A percentile compares a stretch with the other conserved stretches of the same genome.
Conservation (phyloP, 2,113 vertebrate genomes). For the Hemiscyllium ocellatum region DNA sequence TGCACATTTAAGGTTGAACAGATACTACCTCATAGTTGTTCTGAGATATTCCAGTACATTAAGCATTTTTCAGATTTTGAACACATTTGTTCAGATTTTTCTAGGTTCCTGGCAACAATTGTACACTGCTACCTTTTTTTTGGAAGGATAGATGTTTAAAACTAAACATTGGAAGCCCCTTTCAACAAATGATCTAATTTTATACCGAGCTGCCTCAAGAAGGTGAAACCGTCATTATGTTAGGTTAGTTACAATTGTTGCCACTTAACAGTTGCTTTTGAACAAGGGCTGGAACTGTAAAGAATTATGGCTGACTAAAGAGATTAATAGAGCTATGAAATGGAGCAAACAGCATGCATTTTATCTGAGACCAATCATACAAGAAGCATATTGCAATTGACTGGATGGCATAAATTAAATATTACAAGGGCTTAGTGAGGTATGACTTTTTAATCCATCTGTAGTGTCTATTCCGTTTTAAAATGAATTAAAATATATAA, state of each 20-base stretch:
- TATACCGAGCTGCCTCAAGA: not conserved
- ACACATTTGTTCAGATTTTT: not conserved
- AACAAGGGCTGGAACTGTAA: no score
- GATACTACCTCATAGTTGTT: not conserved
- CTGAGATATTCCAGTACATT: not conserved
- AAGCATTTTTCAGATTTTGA: not conserved
- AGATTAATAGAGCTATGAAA: slow-evolving; percentile 36
- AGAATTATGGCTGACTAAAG: not conserved
- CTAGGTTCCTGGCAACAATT: not conserved
- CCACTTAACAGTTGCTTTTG: not conserved
- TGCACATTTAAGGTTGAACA: not conserved
- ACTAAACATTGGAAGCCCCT: not conserved
- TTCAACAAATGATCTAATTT: not conserved
- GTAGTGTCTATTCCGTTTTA: slow-evolving; percentile 32
- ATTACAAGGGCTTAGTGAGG: slow-evolving; percentile 25
- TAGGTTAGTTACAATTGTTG: not conserved
- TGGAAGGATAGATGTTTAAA: not conserved
- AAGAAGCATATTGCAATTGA: slow-evolving; percentile 25
- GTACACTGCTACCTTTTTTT: not conserved
- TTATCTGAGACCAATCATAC: not conserved
- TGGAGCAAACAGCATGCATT: slow-evolving; percentile 28
- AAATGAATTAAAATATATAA: slow-evolving; percentile 36
- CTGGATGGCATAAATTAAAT: slow-evolving; percentile 35
- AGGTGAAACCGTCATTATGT: not conserved
- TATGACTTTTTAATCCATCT: slow-evolving; percentile 38